phyloP scores from a whole-genome alignment of 2,888 invertebrate genomes.

The Cerceris rybyensis region DNA sequence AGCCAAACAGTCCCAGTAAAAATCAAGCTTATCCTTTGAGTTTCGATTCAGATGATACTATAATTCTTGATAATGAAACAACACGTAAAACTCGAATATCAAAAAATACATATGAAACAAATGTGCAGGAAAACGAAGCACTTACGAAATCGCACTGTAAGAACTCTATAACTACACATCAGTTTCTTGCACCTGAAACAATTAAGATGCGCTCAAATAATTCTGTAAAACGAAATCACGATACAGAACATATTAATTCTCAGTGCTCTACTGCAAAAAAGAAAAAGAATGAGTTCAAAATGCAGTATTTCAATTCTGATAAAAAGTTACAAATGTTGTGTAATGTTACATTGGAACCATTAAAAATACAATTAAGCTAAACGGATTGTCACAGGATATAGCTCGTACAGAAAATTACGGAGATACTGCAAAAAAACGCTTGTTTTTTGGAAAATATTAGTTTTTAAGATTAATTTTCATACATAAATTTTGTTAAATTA shows the following conservation, averaged over 20 bases:
- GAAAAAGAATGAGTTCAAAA: neutral
- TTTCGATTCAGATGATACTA: neutral
- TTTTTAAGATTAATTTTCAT: too few relatives aligned
- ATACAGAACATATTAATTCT: neutral
- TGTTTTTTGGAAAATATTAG: too few relatives aligned
- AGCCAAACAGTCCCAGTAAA: too few relatives aligned
- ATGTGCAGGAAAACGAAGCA: too few relatives aligned
- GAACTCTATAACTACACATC: too few relatives aligned
- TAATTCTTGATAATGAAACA: neutral
- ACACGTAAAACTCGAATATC: neutral
- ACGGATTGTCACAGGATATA: neutral
- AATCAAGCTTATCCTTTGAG: neutral
- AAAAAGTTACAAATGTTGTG: slow-evolving; percentile 21
- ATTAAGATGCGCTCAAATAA: too few relatives aligned
- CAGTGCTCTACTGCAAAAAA: neutral
- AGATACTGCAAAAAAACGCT: slow-evolving; percentile 9
- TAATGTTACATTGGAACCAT: slow-evolving; percentile 1
- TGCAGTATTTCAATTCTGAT: neutral
- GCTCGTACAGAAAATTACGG: neutral
- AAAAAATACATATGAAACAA: too few relatives aligned
- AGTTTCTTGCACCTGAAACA: too few relatives aligned
- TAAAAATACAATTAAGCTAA: neutral
- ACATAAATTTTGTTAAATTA: too few relatives aligned
- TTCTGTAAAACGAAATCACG: neutral
- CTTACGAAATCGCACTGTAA: too few relatives aligned